Evolutionary conservation across 2,797 vertebrate species (phyloP).

Genomic region (Mormyrops attenuatus): DNA sequence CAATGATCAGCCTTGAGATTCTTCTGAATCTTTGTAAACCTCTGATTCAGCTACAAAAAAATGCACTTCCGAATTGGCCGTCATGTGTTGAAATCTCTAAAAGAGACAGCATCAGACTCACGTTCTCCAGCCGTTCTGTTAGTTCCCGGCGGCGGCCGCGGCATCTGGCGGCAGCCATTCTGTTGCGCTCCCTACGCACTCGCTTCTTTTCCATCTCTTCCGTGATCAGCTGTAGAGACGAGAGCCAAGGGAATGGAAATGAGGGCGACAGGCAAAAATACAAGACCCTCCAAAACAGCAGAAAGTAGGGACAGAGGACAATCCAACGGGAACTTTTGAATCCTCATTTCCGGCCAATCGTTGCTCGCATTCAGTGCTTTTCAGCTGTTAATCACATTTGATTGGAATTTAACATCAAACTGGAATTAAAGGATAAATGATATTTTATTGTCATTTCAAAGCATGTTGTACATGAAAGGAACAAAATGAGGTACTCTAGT

Average conservation of each 20-base stretch:
- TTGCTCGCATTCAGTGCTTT: neutral
- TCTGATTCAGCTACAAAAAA: neutral
- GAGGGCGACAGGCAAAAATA: neutral
- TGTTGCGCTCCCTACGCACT: constrained; percentile 64
- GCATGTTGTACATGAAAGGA: neutral
- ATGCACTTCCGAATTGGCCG: neutral
- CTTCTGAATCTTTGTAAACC: neutral
- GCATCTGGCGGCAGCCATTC: constrained; percentile 67
- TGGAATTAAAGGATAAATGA: neutral
- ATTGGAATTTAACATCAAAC: neutral
- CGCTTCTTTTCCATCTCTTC: constrained; percentile 64
- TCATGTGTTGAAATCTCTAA: neutral
- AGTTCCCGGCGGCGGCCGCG: constrained; percentile 64
- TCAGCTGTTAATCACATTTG: neutral
- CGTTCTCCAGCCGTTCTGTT: constrained; percentile 62
- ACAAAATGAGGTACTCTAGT: neutral
- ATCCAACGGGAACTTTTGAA: neutral
- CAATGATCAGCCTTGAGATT: neutral
- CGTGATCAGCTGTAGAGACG: constrained; percentile 41
- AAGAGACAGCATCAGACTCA: constrained; percentile 33
- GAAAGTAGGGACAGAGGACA: neutral
- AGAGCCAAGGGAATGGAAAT: constrained; percentile 1
- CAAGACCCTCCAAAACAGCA: neutral
- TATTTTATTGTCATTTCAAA: neutral
- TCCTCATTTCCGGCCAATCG: neutral